These are phyloP conservation scores for Peromyscus maniculatus DNA, from an alignment of 2,113 vertebrate species.

Conservation along the genomic window DNA sequence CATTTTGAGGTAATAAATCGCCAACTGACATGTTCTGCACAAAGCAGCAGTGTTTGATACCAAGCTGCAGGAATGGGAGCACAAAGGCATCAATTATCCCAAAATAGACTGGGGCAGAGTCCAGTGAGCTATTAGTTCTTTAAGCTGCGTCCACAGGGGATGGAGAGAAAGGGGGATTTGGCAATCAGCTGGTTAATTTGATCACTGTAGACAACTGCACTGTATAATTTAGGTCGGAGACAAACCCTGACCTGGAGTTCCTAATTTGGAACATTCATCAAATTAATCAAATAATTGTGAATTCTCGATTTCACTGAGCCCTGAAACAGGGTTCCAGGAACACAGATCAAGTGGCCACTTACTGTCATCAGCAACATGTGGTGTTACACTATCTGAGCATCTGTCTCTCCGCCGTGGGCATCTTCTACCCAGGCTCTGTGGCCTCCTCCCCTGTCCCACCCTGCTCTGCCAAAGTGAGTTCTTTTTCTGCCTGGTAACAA, in stretches of 20 bases:
- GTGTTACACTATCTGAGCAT: background rate
- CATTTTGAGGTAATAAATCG: constrained; percentile 74
- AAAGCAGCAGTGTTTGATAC: constrained; percentile 82
- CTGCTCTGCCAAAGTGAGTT: background rate
- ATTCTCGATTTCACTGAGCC: constrained; percentile 70
- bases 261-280: constrained; percentile 83
- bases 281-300: constrained; percentile 79
- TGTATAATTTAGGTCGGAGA: constrained; percentile 82
- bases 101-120: constrained; percentile 79
- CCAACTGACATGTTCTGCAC: constrained; percentile 77
- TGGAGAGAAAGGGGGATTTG: constrained; percentile 72
- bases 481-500: background rate
- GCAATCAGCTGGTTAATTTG: constrained; percentile 83
- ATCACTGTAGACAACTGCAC: constrained; percentile 80
- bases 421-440: background rate
- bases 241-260: constrained; percentile 74
- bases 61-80: constrained; percentile 67
- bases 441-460: background rate
- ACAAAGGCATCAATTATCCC: constrained; percentile 84
- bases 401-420: constrained; percentile 13
- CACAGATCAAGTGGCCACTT: constrained; percentile 64
- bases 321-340: constrained; percentile 55
- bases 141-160: constrained; percentile 78
- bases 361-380: constrained; percentile 4
- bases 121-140: constrained; percentile 80